These are phyloP conservation scores for Myoxocephalus aenaeus DNA, from an alignment of 2,797 vertebrate species.

Conservation along the genomic window DNA sequence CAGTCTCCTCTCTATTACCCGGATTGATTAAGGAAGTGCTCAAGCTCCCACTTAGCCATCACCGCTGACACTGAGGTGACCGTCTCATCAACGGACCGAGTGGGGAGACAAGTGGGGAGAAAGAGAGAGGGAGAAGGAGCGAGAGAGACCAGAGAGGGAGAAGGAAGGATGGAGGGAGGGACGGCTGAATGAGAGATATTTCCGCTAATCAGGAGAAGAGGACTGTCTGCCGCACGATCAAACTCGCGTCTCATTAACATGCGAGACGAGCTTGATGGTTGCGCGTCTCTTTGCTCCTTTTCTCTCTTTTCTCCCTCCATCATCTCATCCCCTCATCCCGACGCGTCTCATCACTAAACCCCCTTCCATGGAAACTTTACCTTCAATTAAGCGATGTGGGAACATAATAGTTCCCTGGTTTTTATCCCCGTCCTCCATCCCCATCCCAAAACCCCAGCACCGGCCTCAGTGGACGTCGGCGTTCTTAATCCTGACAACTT, in stretches of 20 bases:
- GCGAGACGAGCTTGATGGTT: slow-evolving; percentile 25
- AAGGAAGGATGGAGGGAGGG: slow-evolving; percentile 12
- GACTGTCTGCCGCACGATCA: slow-evolving; percentile 10
- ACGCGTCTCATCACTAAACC: slow-evolving; percentile 40
- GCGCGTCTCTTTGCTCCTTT: slow-evolving; percentile 23
- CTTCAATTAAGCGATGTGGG: slow-evolving; percentile 47
- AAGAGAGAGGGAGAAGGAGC: slow-evolving; percentile 2
- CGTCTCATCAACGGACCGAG: slow-evolving; percentile 54
- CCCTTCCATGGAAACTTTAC: slow-evolving; percentile 43
- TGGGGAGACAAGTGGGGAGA: slow-evolving; percentile 10
- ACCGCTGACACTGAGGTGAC: slow-evolving; percentile 68
- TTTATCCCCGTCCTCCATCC: slow-evolving; percentile 15
- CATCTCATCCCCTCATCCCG: slow-evolving; percentile 5
- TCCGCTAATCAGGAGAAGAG: slow-evolving; percentile 62
- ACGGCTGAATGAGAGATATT: slow-evolving; percentile 27
- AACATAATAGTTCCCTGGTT: slow-evolving; percentile 52
- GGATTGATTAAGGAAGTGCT: slow-evolving; percentile 81
- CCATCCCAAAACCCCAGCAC: slow-evolving; percentile 5
- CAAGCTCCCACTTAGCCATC: slow-evolving; percentile 76
- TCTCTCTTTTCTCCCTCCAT: slow-evolving; percentile 33
- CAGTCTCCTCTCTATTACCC: slow-evolving; percentile 72
- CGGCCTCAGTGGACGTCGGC: slow-evolving; percentile 43
- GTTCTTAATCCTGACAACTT: slow-evolving; percentile 75
- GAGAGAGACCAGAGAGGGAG: not conserved
- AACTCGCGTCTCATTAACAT: slow-evolving; percentile 26